Conservation (phyloP, 2,888 invertebrate species). For the Sipha maydis region DNA sequence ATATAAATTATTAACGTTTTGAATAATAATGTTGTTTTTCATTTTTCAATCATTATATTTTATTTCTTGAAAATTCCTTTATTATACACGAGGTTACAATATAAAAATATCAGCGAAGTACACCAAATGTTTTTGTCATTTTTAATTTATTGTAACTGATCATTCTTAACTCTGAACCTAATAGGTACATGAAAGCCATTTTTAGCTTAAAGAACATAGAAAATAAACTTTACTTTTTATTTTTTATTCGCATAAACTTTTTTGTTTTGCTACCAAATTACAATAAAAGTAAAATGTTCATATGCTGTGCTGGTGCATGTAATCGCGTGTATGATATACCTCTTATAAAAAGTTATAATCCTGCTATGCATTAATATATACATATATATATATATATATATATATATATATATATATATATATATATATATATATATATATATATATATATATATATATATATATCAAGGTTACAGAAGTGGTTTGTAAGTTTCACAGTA, state of each 20-base stretch:
- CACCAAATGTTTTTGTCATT: not conserved
- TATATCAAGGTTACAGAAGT: conserved; percentile 17
- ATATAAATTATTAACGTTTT: not conserved
- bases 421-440: too few species aligned
- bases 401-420: too few species aligned
- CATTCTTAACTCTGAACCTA: not conserved
- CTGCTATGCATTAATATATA: conserved; percentile 20
- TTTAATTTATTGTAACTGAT: conserved; percentile 2
- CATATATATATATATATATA: not conserved
- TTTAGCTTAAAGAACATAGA: not conserved
- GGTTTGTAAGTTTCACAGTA: conserved; percentile 41
- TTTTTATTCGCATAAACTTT: not conserved
- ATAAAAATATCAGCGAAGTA: not conserved
- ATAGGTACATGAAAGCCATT: not conserved
- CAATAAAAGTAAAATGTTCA: conserved; percentile 35
- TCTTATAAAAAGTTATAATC: conserved; percentile 51
- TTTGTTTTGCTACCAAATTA: conserved; percentile 37
- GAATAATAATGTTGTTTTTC: not conserved
- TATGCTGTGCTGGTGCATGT: not conserved
- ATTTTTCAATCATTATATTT: not conserved
- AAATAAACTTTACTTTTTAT: conserved; percentile 21
- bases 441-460: not conserved
- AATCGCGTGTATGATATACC: not conserved
- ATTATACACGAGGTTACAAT: not conserved
- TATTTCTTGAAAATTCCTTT: conserved; percentile 1